Percentiles rank a stretch among this genome's conserved stretches.
Conservation (phyloP, 2,113 vertebrate species). For the Cephalopholis sonnerati region DNA sequence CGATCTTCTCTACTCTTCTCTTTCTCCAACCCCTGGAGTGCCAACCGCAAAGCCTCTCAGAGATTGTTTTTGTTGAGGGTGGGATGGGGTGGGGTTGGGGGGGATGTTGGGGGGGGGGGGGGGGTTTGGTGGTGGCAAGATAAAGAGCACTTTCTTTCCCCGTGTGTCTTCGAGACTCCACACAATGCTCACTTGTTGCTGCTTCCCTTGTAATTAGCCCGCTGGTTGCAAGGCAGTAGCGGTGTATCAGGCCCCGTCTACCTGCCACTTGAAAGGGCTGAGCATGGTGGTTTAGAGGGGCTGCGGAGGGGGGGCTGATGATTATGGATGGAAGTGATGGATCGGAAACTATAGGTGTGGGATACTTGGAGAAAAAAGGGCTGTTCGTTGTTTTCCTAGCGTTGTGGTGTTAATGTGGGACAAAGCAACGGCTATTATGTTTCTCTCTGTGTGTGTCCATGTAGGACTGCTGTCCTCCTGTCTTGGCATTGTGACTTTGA, state of each 20-base stretch:
- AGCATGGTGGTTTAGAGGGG: constrained; percentile 42
- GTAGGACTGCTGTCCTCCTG: background rate
- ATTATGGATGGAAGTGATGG: constrained; percentile 59
- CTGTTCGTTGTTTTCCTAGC: constrained; percentile 33
- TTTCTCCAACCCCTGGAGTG: constrained; percentile 7
- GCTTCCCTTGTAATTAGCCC: constrained; percentile 79
- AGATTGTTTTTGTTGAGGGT: constrained; percentile 55
- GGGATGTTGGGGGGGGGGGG: background rate
- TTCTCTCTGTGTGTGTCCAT: constrained; percentile 13
- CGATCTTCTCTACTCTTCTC: background rate
- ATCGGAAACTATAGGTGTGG: constrained; percentile 62
- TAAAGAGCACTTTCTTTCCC: constrained; percentile 77
- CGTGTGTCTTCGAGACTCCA: constrained; percentile 66
- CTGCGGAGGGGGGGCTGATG: constrained; percentile 20
- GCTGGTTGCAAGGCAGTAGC: constrained; percentile 59
- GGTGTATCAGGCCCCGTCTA: constrained; percentile 53
- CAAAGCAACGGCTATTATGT: background rate
- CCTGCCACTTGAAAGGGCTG: constrained; percentile 73
- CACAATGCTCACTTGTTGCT: constrained; percentile 75
- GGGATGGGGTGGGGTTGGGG: background rate
- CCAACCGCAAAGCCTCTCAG: constrained; percentile 37
- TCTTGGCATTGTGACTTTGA: background rate
- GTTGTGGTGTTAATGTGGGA: constrained; percentile 37
- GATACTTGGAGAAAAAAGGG: constrained; percentile 24
- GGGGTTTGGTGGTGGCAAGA: constrained; percentile 15